Evolutionary conservation across 2,888 invertebrate species (phyloP), one percentile per base, ranked within the genome.

Genomic region (Cylloceria caligata): DNA sequence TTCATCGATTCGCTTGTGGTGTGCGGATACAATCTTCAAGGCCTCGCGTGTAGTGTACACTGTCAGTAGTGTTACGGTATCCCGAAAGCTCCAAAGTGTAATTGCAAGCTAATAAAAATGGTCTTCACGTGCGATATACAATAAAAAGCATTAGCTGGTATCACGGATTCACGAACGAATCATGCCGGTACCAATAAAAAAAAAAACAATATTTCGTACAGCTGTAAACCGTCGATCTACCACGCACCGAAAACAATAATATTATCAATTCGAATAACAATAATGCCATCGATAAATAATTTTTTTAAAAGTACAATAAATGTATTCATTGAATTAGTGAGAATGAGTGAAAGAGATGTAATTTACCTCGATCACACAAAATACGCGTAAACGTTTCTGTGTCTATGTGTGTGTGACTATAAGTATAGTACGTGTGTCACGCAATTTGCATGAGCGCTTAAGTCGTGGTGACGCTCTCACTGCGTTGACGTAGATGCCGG

Each of bases 1-100:
- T 77, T 80, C 80, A 75, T 67, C 55, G 69, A 74, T 72, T 57
- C 49, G 49, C 62, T 75, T 72, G 60, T 30, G 36, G 36, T 36
- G 55, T 71, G 47, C 49, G 34, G 5, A 42, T 60, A 34, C 68
- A 47, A 74, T 65, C 57, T 75, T 24, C 82, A 80, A 62, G 67
- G 42, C 11, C n/a, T 55, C 57, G 67, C 42, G 27, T 27, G 27
- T 30, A 21, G 4, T 16, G 27, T 19, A 19, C 11, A 11, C 27
- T 34, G 30, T 34, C 27, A 36, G 19, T 60, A 13, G 36, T n/a
- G 6, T 3, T 34, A 7, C 7, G 16, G 3, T 34, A 13, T 3
- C 11, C 21, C 36, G 24, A 68, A 39, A 68, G 52, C 3, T 4
- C 13, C 27, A 13, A 16, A 55, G 3, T n/a, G 13, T 11, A 27